Conservation (phyloP, 1,140 invertebrate genomes). For the Drosophila carrolli region DNA sequence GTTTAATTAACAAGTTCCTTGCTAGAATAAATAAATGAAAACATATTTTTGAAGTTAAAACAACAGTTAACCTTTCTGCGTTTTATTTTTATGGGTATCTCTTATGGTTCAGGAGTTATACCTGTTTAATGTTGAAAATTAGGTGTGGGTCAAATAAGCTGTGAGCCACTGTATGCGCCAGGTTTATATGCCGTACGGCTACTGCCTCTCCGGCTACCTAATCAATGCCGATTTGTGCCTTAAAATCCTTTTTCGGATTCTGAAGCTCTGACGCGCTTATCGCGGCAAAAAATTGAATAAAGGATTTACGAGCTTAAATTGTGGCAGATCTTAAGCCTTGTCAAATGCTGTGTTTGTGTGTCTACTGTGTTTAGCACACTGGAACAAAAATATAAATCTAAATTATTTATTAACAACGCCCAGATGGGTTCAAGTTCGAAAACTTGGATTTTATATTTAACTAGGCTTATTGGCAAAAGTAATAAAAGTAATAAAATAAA, state of each 20-base stretch:
- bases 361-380: slow-evolving; percentile 8
- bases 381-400: neutral
- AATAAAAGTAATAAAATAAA: no score
- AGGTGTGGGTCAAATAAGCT: no score
- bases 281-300: slow-evolving; percentile 73
- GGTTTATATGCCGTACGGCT: slow-evolving; percentile 47
- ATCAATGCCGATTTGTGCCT: slow-evolving; percentile 67
- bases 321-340: slow-evolving; percentile 63
- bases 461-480: no score
- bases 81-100: no score
- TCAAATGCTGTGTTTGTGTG: slow-evolving; percentile 44
- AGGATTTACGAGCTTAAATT: slow-evolving; percentile 73
- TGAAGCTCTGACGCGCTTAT: slow-evolving; percentile 64
- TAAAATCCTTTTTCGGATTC: slow-evolving; percentile 58
- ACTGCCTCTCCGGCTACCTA: slow-evolving; percentile 44
- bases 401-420: neutral
- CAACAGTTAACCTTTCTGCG: no score
- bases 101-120: no score
- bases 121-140: no score
- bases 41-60: no score
- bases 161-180: slow-evolving; percentile 7
- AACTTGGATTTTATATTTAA: neutral
- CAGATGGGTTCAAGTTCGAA: neutral
- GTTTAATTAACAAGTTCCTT: no score
- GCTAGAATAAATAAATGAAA: no score